These are phyloP conservation scores for Sus cebifrons DNA, from an alignment of 2,797 vertebrate species.

Conservation along the genomic window DNA sequence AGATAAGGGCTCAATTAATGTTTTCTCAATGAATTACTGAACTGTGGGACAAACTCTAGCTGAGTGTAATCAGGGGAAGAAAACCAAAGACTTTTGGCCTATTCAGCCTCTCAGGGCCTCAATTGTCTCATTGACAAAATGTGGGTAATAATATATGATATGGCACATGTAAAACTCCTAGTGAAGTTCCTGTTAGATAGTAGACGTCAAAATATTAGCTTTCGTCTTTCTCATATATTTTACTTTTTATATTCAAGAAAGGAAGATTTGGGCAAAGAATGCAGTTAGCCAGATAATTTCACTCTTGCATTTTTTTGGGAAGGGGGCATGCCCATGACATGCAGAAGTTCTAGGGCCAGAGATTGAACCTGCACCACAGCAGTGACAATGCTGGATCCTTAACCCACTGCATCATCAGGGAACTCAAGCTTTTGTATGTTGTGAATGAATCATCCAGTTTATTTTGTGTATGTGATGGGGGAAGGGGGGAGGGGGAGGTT, in stretches of 20 bases:
- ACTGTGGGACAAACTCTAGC: slow-evolving; percentile 20
- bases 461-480: neutral
- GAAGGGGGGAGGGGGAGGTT: neutral
- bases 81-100: slow-evolving; percentile 15
- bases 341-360: no score
- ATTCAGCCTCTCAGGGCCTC: slow-evolving; percentile 43
- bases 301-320: neutral
- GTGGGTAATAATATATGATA: neutral
- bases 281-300: neutral
- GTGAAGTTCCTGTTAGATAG: neutral
- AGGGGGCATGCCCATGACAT: no score
- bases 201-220: slow-evolving; percentile 49
- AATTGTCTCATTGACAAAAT: neutral
- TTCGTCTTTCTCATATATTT: slow-evolving; percentile 26
- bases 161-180: neutral
- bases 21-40: slow-evolving; percentile 31
- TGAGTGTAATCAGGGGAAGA: neutral
- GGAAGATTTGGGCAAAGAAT: slow-evolving; percentile 24
- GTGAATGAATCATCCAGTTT: slow-evolving; percentile 28
- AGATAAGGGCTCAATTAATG: neutral
- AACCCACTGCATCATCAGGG: no score
- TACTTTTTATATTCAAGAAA: slow-evolving; percentile 53
- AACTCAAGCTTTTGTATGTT: neutral
- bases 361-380: no score
- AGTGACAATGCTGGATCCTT: no score